Percentiles rank a stretch among this genome's conserved stretches.
These are phyloP conservation scores for Chesias legatella DNA, from an alignment of 2,888 invertebrate genomes.

Conservation along the genomic window DNA sequence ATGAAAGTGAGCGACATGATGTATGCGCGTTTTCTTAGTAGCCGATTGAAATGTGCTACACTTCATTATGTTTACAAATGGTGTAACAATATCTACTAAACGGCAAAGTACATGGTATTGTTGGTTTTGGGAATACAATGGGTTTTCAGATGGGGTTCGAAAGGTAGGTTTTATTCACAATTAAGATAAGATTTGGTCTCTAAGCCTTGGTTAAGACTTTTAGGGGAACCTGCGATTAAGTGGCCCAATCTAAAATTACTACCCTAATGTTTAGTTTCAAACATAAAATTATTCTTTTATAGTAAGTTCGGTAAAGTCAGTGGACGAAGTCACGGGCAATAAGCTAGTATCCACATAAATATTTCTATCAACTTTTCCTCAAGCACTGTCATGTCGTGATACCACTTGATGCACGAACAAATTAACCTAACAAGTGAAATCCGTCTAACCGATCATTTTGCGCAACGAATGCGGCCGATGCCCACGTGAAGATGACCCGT, in stretches of 20 bases:
- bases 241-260: too few species aligned
- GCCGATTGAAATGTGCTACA: constrained; percentile 24
- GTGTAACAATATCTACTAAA: constrained; percentile 2
- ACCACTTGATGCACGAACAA: constrained; percentile 41
- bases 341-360: background rate
- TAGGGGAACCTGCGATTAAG: too few species aligned
- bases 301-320: too few species aligned
- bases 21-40: constrained; percentile 16
- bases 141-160: too few species aligned
- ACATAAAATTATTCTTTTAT: too few species aligned
- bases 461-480: constrained; percentile 48
- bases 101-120: background rate
- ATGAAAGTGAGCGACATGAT: constrained; percentile 27
- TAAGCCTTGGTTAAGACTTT: too few species aligned
- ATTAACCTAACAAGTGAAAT: constrained; percentile 54
- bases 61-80: constrained; percentile 19
- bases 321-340: too few species aligned
- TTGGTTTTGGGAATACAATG: too few species aligned
- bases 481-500: constrained; percentile 62
- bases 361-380: constrained; percentile 15
- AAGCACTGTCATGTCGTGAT: constrained; percentile 37
- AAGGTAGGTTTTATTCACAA: too few species aligned
- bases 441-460: constrained; percentile 52
- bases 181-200: too few species aligned
- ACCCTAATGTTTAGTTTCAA: too few species aligned